Base-by-base conservation (phyloP, 2,113 vertebrate species). In the Clarias gariepinus region DNA sequence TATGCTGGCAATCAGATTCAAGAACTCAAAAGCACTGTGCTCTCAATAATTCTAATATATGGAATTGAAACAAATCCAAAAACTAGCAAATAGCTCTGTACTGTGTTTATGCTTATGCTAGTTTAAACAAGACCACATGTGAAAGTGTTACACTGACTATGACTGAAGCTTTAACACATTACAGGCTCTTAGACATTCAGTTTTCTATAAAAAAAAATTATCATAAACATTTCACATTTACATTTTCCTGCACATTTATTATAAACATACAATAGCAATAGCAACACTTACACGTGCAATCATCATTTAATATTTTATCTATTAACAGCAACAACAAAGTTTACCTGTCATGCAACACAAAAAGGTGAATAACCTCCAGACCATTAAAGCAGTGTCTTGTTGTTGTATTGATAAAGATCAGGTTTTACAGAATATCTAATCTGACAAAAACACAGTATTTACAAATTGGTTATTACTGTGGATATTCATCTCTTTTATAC, bases 201-300 rank as follows among this genome's bases (percentile, higher is more conserved):
- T 52, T 25, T 76, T 52, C 23, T 53, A 76, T 76, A 61, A 71
- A 60, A 41, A 41, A 41, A 47, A 47, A 47, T 8, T 47, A 0
- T 6, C 6, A 47, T 55, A 79, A 71, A 84, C 23, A 57, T 58
- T 47, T 78, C 41, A 53, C 1, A 2, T 28, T 53, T 19, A 68
- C 60, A 28, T 84, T 58, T 85, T 76, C 19, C 76, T 83, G 55
- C 12, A 86, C 18, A 69, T 85, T 61, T 83, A 69, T 71, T 78
- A 58, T 63, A n/a, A 83, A 63, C 82, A 83, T 16, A 60, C 1
- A 84, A 8, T 81, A 85, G 52, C 19, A 80, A 71, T 76, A 85
- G 52, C 25, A 79, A 63, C 73, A 79, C 63, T 73, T 74, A 83
- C 36, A 79, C 58, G 71, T 61, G 28, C 3, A 10, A 16, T 47